A percentile compares a stretch with the other conserved stretches of the same genome.
phyloP scores from a whole-genome alignment of 2,113 vertebrate species.

The Propithecus coquereli region DNA sequence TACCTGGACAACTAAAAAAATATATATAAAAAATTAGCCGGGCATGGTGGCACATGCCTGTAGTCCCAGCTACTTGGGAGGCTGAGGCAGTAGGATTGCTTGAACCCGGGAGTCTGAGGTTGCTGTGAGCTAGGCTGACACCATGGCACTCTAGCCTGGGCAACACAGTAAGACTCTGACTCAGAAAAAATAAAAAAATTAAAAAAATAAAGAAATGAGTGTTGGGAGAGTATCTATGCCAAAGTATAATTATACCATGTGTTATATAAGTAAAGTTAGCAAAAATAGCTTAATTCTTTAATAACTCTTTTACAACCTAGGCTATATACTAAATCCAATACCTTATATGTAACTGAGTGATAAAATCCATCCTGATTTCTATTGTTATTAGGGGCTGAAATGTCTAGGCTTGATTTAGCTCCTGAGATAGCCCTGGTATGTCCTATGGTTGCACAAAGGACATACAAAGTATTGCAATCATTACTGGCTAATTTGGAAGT shows the following conservation, averaged over 20 bases:
- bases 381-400: not conserved
- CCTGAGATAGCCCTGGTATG: not conserved
- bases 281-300: not conserved
- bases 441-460: not conserved
- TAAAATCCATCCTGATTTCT: not conserved
- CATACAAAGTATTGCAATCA: not conserved
- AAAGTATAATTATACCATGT: not conserved
- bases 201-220: not conserved
- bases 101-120: too few species aligned
- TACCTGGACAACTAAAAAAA: too few species aligned
- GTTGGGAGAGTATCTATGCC: not conserved
- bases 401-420: not conserved
- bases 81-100: too few species aligned
- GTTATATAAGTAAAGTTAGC: not conserved
- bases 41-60: too few species aligned
- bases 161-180: too few species aligned
- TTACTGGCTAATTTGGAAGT: not conserved
- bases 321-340: not conserved
- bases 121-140: too few species aligned
- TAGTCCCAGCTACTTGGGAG: too few species aligned
- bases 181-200: too few species aligned
- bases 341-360: not conserved
- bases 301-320: not conserved
- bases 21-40: too few species aligned
- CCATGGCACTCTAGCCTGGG: too few species aligned